Conservation (phyloP, 2,888 invertebrate genomes). For the Baronia brevicornis region DNA sequence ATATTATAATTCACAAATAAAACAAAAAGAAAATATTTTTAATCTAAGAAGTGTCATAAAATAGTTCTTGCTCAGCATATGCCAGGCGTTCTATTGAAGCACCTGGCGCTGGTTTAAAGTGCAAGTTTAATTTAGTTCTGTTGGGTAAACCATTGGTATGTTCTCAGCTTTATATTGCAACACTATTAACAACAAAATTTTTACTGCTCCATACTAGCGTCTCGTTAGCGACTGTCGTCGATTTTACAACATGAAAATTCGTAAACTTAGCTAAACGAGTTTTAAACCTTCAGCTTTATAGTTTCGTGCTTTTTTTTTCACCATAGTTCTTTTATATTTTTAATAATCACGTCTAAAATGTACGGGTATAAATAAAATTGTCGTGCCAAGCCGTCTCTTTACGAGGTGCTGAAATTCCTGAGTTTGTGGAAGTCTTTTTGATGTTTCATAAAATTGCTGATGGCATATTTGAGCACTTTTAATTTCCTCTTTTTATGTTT, state of each 20-base stretch:
- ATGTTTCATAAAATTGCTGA: no score
- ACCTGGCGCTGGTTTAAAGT: not conserved
- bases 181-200: constrained; percentile 22
- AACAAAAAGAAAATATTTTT: no score
- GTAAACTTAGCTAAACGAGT: constrained; percentile 17
- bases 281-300: constrained; percentile 17
- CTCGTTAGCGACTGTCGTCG: constrained; percentile 34
- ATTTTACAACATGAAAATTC: constrained; percentile 30
- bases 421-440: no score
- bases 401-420: no score
- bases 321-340: constrained; percentile 14
- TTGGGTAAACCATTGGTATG: no score
- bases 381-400: no score
- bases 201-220: constrained; percentile 14
- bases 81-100: not conserved
- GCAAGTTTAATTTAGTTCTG: not conserved
- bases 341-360: constrained; percentile 9
- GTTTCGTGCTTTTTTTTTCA: constrained; percentile 15
- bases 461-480: no score
- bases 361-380: no score
- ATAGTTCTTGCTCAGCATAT: no score
- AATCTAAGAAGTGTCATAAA: no score
- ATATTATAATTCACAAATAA: no score
- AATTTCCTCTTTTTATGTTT: no score
- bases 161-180: constrained; percentile 11